phyloP scores from a whole-genome alignment of 1,140 invertebrate species.

The Tetramorium parvispinum region DNA sequence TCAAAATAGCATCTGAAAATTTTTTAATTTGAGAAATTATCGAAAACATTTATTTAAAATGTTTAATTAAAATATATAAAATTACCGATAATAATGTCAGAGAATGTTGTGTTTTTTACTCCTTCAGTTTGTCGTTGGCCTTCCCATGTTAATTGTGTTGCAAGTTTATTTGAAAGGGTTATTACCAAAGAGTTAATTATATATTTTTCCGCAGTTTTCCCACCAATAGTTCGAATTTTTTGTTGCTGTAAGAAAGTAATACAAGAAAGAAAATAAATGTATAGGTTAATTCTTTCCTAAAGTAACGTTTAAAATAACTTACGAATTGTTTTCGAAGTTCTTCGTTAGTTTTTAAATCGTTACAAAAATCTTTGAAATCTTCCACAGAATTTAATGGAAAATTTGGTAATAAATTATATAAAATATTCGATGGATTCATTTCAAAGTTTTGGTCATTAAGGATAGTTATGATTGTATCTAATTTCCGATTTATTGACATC shows the following conservation, averaged over 20 bases:
- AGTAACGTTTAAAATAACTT: neutral
- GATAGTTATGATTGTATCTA: no score
- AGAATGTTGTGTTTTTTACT: neutral
- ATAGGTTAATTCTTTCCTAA: no score
- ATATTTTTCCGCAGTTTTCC: neutral
- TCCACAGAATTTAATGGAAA: neutral
- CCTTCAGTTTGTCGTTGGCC: neutral
- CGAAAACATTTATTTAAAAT: neutral
- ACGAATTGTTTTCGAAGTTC: neutral
- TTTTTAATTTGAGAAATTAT: neutral
- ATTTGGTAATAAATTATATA: neutral
- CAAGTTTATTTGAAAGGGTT: neutral
- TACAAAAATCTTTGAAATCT: neutral
- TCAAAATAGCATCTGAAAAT: neutral
- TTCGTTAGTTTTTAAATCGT: neutral
- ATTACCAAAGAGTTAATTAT: neutral
- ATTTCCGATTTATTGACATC: no score
- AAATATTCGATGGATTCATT: no score
- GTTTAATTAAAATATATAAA: neutral
- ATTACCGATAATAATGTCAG: neutral
- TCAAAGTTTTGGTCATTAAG: no score
- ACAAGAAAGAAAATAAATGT: no score
- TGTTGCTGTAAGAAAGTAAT: neutral
- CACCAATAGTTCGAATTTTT: neutral
- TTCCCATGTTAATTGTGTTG: neutral